Evolutionary conservation across 2,797 vertebrate genomes (phyloP), one percentile per base, ranked within the genome.

Genomic region (Nannoperca australis): DNA sequence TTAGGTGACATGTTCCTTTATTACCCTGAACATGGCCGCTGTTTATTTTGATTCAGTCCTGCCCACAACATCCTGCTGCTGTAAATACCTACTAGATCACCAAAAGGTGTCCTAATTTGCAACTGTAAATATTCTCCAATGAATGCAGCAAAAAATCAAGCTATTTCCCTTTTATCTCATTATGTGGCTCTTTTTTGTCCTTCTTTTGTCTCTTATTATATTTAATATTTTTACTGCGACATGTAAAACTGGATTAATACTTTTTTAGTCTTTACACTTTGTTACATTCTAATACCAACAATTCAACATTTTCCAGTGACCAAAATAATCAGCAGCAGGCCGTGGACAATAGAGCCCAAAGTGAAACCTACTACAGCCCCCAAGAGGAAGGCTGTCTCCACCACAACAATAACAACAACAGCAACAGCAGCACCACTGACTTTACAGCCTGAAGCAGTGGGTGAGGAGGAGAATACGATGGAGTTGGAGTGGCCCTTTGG

Each of bases 281-380:
- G 2, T 5, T n/a, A 2, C 64, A 38, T 60, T 70, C 7, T 51
- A 20, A 56, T 20, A 17, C 49, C 1, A 73, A 44, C 56, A 60
- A 30, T 12, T 40, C 0, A 30, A 59, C 0, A 3, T 66, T 78
- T 80, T 73, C 10, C 79, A 93, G 92, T 44, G 6, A 76, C 82
- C 5, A 79, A 61, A 81, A 78, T 90, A 24, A 81, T 91, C 61
- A 93, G 88, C 79, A 94, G 90, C 72, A 81, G 15, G 27, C 49
- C 89, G 0, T 94, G 89, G 93, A 90, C 47, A 3, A n/a, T 93
- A 24, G 70, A 91, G 7, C 34, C 66, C 0, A 38, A 69, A 70
- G 67, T 36, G 20, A 88, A 87, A 75, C 42, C 53, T 17, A 63
- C 22, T 0, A 0, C 18, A 47, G 14, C 24, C 24, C 12, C 17